These are phyloP conservation scores for Microctonus brassicae DNA, from an alignment of 2,888 invertebrate genomes.

Conservation along the genomic window DNA sequence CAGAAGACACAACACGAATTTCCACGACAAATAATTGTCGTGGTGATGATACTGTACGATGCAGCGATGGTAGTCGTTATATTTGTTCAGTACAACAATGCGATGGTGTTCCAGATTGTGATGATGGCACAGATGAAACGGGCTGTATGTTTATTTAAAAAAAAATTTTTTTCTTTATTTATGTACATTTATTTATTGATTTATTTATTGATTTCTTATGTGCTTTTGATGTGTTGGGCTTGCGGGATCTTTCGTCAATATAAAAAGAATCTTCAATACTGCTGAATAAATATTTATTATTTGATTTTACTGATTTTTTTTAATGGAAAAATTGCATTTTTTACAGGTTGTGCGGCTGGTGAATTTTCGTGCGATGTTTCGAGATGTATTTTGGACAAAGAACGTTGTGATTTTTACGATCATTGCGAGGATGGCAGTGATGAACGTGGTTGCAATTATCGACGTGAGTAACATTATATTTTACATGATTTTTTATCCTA, in stretches of 20 bases:
- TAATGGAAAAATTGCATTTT: conserved; percentile 41
- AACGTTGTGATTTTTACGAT: conserved; percentile 73
- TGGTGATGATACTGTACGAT: conserved; percentile 72
- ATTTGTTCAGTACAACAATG: conserved; percentile 76
- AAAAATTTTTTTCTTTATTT: background rate
- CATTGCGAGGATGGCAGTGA: conserved; percentile 80
- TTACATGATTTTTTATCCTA: too few species aligned
- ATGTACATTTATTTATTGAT: background rate
- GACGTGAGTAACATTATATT: conserved; percentile 62
- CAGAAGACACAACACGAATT: background rate
- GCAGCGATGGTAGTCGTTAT: conserved; percentile 70
- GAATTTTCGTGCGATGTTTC: conserved; percentile 77
- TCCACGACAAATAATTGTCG: conserved; percentile 65
- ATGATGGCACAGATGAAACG: conserved; percentile 78
- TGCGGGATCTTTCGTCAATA: background rate
- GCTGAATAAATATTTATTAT: background rate
- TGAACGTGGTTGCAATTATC: conserved; percentile 74
- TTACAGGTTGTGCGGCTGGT: conserved; percentile 71
- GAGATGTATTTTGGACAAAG: conserved; percentile 73
- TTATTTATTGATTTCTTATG: background rate
- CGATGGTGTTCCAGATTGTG: conserved; percentile 76
- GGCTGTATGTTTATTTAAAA: conserved; percentile 49
- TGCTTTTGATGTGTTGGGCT: background rate
- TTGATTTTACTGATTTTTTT: too few species aligned
- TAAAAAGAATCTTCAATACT: background rate